A percentile compares a stretch with the other conserved stretches of the same genome.
Conservation (phyloP, 2,797 vertebrate genomes). For the Numenius phaeopus region DNA sequence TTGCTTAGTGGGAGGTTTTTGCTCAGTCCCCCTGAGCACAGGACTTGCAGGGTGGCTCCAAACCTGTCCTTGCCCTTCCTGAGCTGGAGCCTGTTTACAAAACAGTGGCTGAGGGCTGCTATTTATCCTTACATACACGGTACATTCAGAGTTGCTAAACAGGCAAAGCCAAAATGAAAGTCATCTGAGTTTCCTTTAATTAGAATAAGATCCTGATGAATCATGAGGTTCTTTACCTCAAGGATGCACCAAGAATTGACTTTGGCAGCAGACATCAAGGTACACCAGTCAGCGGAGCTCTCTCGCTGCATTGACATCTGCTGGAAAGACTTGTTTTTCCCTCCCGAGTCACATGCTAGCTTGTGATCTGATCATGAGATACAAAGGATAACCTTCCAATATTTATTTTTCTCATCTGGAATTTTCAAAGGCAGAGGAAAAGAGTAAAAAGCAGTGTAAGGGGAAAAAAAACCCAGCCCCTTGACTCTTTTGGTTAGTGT, state of each 20-base stretch:
- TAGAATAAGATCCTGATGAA: constrained; percentile 52
- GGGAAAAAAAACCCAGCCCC: not conserved
- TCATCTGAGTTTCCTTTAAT: constrained; percentile 59
- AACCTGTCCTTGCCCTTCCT: not conserved
- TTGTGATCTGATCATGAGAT: constrained; percentile 73
- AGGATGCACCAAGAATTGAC: constrained; percentile 38
- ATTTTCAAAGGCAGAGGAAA: constrained; percentile 36
- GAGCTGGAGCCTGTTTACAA: constrained; percentile 57
- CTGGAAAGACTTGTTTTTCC: constrained; percentile 68
- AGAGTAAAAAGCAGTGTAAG: not conserved
- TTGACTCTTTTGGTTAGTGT: not conserved
- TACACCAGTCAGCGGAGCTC: not conserved
- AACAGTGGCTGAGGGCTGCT: constrained; percentile 27
- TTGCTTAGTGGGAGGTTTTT: not conserved
- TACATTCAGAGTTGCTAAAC: constrained; percentile 18
- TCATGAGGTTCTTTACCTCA: constrained; percentile 52
- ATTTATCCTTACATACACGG: not conserved
- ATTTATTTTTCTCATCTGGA: constrained; percentile 67
- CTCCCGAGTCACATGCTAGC: constrained; percentile 63
- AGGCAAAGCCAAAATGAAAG: constrained; percentile 47
- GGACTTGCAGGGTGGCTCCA: not conserved
- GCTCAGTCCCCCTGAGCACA: not conserved
- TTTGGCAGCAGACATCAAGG: constrained; percentile 50
- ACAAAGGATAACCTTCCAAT: constrained; percentile 65
- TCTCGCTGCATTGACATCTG: constrained; percentile 9